Evolutionary conservation across 2,888 invertebrate species (phyloP), one percentile per base, ranked within the genome.

Genomic region (Temnothorax unifasciatus): DNA sequence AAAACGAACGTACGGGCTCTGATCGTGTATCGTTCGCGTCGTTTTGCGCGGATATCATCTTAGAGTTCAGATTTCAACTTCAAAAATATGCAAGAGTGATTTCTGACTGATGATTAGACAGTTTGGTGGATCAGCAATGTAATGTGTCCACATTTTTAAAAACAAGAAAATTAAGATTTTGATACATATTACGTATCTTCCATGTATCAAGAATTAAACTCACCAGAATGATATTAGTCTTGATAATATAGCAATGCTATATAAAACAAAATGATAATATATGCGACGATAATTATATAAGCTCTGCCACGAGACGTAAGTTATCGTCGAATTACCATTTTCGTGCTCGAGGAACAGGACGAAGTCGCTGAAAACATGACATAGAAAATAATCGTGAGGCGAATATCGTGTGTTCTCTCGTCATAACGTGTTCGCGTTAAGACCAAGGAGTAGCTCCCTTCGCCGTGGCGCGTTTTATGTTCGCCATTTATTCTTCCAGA

Each of bases 401-500:
- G 59, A 79, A 71, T 71, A 79, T 34, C 54, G 41, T 69, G 21
- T 69, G 38, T 47, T 69, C 18, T 69, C 18, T 38, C 52, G 25
- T 66, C 21, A 38, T 52, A 77, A 61, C 66, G 4, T 25, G 52
- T 76, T 66, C 44, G 44, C 44, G 57, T 79, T 79, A 79, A 59
- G 54, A 15, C 68, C 52, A 9, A 59, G 34, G 8, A 34, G 15
- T 21, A 8, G 59, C 21, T 44, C 8, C 8, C 79, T 25, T 79
- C 5, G 18, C 18, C 25, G 38, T 9, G 69, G 11, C 59, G 59
- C 59, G 38, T 69, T 79, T 79, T 71, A 79, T 44, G 47, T 71
- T 79, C 47, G 59, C 59, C 59, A 79, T 59, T 79, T 79, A 79
- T 71, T 79, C 71, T 59, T 71, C 57, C 47, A 59, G 79, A 71